phyloP scores from a whole-genome alignment of 2,888 invertebrate species.

The Apamea monoglypha region DNA sequence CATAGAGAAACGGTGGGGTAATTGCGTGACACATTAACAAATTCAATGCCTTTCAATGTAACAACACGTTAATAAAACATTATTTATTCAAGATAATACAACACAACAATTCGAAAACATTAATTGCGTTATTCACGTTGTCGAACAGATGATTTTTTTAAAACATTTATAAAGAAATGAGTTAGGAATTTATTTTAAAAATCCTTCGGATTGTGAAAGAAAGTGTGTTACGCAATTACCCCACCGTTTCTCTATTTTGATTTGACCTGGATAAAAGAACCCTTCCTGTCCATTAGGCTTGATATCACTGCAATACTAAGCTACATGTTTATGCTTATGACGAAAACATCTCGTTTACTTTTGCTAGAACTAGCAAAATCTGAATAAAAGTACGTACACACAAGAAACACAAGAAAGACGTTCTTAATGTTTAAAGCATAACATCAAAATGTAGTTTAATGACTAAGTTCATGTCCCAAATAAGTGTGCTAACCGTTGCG shows the following conservation, averaged over 20 bases:
- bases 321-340: neutral
- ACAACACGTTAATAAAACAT: too few species aligned
- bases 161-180: too few species aligned
- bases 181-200: too few species aligned
- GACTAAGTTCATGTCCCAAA: constrained; percentile 14
- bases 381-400: neutral
- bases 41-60: neutral
- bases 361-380: neutral
- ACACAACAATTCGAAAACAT: too few species aligned
- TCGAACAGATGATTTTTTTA: too few species aligned
- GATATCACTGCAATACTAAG: neutral
- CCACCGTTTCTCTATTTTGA: too few species aligned
- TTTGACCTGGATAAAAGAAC: neutral
- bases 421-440: neutral
- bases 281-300: neutral
- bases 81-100: too few species aligned
- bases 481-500: constrained; percentile 4
- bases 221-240: too few species aligned
- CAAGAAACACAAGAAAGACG: neutral
- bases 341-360: neutral
- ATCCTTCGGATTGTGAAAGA: too few species aligned
- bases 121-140: too few species aligned
- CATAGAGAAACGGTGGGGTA: neutral
- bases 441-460: constrained; percentile 7
- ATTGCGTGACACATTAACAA: neutral